Percentiles rank a stretch among this genome's conserved stretches.
Evolutionary conservation across 2,797 vertebrate species (phyloP).

Genomic region (Sebastes miniatus): DNA sequence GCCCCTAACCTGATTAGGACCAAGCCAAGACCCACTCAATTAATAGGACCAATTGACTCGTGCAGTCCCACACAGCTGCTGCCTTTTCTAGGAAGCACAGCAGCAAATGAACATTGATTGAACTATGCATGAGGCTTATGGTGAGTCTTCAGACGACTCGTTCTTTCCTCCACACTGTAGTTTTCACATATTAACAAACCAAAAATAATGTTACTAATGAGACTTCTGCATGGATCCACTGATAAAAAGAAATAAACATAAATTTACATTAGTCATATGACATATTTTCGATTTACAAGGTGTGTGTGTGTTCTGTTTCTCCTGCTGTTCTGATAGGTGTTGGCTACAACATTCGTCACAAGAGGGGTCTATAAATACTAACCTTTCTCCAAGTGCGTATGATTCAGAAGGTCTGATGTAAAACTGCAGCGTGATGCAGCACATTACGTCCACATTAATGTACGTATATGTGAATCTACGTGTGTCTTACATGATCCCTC

Average conservation of each 20-base stretch:
- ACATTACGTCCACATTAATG: background rate
- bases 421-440: conserved; percentile 21
- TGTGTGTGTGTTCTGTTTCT: background rate
- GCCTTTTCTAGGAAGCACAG: conserved; percentile 23
- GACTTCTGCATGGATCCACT: background rate
- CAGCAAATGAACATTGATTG: conserved; percentile 41
- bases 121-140: background rate
- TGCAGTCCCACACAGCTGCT: conserved; percentile 52
- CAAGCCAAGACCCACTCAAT: conserved; percentile 67
- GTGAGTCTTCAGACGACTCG: background rate
- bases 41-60: conserved; percentile 68
- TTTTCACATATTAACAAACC: background rate
- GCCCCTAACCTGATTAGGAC: conserved; percentile 69
- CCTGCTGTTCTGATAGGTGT: conserved; percentile 13
- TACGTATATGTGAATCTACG: background rate
- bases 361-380: conserved; percentile 52
- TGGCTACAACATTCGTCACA: conserved; percentile 9
- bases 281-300: background rate
- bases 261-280: background rate
- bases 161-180: background rate
- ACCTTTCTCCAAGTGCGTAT: conserved; percentile 27
- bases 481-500: background rate
- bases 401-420: conserved; percentile 50
- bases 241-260: conserved; percentile 1
- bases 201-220: background rate